A percentile compares a stretch with the other conserved stretches of the same genome.
Evolutionary conservation across 2,113 vertebrate genomes (phyloP).

Genomic region (Lycaon pictus): DNA sequence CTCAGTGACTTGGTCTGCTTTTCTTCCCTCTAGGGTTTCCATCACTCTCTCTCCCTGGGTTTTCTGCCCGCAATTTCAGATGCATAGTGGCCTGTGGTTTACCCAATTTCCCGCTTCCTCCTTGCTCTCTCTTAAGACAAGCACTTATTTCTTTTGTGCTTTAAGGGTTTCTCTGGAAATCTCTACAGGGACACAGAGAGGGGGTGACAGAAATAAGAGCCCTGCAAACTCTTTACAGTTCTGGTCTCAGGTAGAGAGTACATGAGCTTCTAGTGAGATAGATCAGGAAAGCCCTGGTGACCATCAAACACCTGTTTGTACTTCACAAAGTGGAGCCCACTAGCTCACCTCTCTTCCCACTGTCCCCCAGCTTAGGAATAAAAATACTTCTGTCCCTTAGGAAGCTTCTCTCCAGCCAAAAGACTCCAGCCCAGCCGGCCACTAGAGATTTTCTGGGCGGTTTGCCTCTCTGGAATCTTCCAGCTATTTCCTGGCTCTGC

Average conservation of each 20-base stretch:
- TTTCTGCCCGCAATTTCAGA: neutral
- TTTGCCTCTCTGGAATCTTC: neutral
- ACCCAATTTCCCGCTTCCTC: neutral
- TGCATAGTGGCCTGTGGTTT: neutral
- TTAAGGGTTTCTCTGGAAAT: neutral
- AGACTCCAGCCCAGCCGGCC: neutral
- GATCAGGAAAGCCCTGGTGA: neutral
- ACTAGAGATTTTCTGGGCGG: neutral
- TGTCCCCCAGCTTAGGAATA: neutral
- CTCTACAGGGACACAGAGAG: neutral
- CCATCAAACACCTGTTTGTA: neutral
- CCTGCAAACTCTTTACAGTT: neutral
- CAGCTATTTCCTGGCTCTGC: neutral
- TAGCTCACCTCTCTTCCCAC: neutral
- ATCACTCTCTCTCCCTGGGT: neutral
- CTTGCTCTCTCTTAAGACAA: neutral
- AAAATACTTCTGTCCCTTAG: neutral
- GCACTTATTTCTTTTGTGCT: neutral
- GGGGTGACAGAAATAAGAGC: neutral
- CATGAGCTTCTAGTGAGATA: neutral
- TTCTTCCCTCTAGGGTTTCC: neutral
- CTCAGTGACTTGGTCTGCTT: neutral
- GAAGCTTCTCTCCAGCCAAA: neutral
- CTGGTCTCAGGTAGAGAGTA: neutral
- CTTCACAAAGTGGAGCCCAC: conserved; percentile 7